A percentile compares a stretch with the other conserved stretches of the same genome.
Conservation (phyloP, 2,888 invertebrate species). For the Folsomia manolachei region DNA sequence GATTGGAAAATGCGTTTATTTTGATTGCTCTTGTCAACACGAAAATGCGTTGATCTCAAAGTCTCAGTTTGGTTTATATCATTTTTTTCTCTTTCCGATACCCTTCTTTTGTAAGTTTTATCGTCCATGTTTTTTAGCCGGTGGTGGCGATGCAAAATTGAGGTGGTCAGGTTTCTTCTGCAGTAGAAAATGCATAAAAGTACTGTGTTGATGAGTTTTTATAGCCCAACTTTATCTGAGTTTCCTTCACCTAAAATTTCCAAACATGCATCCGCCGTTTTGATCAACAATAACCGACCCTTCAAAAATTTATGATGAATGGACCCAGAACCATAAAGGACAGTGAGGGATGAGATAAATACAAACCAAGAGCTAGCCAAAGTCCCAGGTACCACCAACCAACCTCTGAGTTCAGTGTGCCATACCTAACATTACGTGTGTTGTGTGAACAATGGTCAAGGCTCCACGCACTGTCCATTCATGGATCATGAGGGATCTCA, state of each 20-base stretch:
- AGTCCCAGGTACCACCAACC: not conserved
- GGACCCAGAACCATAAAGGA: constrained; percentile 2
- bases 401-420: not conserved
- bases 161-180: not conserved
- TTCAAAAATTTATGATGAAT: constrained; percentile 22
- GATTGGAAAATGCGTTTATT: not conserved
- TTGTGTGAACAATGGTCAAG: constrained; percentile 7
- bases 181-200: not conserved
- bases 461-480: not conserved
- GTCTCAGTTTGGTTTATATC: not conserved
- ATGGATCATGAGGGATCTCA: not conserved
- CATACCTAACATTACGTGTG: constrained; percentile 3
- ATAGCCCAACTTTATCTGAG: too few species aligned
- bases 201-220: not conserved
- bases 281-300: constrained; percentile 16
- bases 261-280: constrained; percentile 10
- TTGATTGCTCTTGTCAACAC: constrained; percentile 1
- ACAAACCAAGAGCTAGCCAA: not conserved
- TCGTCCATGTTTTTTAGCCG: not conserved
- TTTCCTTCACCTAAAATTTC: not conserved
- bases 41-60: not conserved
- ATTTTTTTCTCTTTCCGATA: not conserved
- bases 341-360: not conserved
- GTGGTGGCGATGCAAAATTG: not conserved
- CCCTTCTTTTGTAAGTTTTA: not conserved